Percentiles rank a stretch among this genome's conserved stretches.
Conservation (phyloP, 2,888 invertebrate genomes). For the Athetis lepigone region DNA sequence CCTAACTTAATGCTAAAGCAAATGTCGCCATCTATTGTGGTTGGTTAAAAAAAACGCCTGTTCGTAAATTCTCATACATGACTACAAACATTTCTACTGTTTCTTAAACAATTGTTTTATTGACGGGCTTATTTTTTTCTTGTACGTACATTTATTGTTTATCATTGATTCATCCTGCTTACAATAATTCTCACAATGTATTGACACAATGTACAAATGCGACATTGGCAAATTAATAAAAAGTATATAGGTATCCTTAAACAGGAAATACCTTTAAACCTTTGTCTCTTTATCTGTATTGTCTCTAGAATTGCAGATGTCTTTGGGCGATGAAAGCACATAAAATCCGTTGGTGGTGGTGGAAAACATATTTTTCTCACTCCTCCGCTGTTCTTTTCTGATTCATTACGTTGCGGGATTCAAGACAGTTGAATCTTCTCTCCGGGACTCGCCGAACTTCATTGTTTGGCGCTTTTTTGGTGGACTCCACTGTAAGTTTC, state of each 20-base stretch:
- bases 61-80: slow-evolving; percentile 51
- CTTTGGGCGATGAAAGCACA: too few species aligned
- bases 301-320: too few species aligned
- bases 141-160: slow-evolving; percentile 13
- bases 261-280: background rate
- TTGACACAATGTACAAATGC: background rate
- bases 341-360: too few species aligned
- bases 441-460: too few species aligned
- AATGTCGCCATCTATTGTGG: slow-evolving; percentile 61
- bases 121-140: slow-evolving; percentile 5
- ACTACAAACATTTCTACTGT: slow-evolving; percentile 21
- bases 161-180: slow-evolving; percentile 2
- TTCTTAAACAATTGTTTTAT: slow-evolving; percentile 35
- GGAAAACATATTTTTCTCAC: too few species aligned
- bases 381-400: too few species aligned
- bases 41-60: slow-evolving; percentile 42
- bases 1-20: slow-evolving; percentile 49
- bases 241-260: background rate
- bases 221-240: background rate
- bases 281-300: too few species aligned
- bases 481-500: too few species aligned
- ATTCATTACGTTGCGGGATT: too few species aligned
- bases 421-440: too few species aligned
- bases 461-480: too few species aligned
- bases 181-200: background rate